Conservation (phyloP, 2,888 invertebrate genomes). For the Aethes cnicana region DNA sequence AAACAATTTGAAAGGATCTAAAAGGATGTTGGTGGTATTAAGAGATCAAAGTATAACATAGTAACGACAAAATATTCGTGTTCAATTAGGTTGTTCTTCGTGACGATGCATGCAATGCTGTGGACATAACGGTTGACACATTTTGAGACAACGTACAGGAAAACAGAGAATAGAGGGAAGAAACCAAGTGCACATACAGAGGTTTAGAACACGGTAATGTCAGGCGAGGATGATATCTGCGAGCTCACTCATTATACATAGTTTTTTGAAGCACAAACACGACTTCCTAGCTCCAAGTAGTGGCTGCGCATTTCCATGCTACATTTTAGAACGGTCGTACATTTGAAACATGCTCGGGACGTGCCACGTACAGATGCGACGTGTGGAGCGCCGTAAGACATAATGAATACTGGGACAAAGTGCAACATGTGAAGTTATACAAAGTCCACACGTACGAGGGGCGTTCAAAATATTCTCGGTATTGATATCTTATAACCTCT, state of each 20-base stretch:
- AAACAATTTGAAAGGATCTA: conserved; percentile 4
- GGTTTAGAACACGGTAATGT: conserved; percentile 15
- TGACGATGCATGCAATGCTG: conserved; percentile 23
- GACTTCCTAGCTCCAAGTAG: background rate
- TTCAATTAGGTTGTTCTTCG: conserved; percentile 7
- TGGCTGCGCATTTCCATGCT: background rate
- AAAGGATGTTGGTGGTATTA: background rate
- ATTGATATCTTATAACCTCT: no score
- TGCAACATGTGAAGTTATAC: conserved; percentile 44
- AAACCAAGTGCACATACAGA: conserved; percentile 35
- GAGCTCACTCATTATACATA: conserved; percentile 18
- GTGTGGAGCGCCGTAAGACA: conserved; percentile 26
- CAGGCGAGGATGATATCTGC: conserved; percentile 10
- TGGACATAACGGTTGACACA: conserved; percentile 15
- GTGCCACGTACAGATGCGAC: conserved; percentile 19
- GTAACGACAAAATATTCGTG: conserved; percentile 12
- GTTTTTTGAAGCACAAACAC: conserved; percentile 1
- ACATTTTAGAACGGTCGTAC: background rate
- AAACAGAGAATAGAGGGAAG: conserved; percentile 15
- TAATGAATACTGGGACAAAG: conserved; percentile 42
- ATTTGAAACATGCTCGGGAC: background rate
- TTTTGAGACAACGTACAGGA: conserved; percentile 15
- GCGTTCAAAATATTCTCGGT: no score
- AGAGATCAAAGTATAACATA: background rate
- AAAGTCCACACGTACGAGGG: conserved; percentile 46